Base-by-base conservation (phyloP, 2,797 vertebrate genomes). In the Gadopsis marmoratus region DNA sequence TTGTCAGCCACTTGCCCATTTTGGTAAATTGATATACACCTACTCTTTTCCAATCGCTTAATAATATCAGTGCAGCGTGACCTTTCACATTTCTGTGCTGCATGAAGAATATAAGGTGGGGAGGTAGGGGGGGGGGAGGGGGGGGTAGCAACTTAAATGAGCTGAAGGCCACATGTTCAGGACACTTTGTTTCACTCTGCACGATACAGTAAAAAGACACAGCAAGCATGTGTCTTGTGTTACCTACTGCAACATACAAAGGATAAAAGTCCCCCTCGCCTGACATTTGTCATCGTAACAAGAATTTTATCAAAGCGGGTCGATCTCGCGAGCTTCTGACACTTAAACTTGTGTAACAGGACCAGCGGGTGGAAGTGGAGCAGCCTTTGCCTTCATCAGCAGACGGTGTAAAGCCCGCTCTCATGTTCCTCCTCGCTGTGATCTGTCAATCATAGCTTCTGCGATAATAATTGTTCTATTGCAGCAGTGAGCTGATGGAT, bases 1-100 rank as follows among this genome's bases (percentile, higher is more conserved):
- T 79, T 75, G 65, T 81, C 77, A 71, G 68, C 70, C 43, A 45
- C 66, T 76, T 85, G 23, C 21, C 66, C 50, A 21, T 82, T 71
- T 71, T 62, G 54, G 63, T 59, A 71, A 88, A 87, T 81, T 79
- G 64, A 82, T 86, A 77, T 78, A 84, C 64, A 55, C 59, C 23
- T 54, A 19, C 65, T 74, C 69, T 75, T 76, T 74, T 63, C 35
- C 53, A 83, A 29, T 84, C 35, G 29, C 41, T 64, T 58, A 65
- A 53, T 60, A 74, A 60, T 78, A 63, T 59, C 54, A 41, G 3
- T 41, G 60, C 54, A 37, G 29, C 1, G 12, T 48, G 55, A 70
- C 16, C 23, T 70, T 70, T 72, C 9, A 17, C n/a, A n/a, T 62
- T 3, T 48, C 10, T 54, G 7, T 59, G 33, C 23, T 39, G 11